Evolutionary conservation across 2,797 vertebrate genomes (phyloP), one percentile per base, ranked within the genome.

Genomic region (Leptatherina wallacei): DNA sequence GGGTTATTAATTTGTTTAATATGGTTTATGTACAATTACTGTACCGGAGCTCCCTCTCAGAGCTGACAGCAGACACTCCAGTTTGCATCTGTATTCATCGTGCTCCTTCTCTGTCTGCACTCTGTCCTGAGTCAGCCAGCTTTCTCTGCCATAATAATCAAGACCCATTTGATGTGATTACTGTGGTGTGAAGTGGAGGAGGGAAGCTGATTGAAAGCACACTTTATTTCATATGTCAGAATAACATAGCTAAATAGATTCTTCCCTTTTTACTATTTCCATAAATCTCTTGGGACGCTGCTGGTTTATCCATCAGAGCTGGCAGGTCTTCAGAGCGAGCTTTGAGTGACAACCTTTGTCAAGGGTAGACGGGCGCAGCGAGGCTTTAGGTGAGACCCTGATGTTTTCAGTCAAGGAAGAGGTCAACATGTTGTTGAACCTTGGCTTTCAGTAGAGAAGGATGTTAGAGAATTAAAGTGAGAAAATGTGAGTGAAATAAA

Each of bases 151-250:
- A 61, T 65, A 55, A 82, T 78, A 78, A 88, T 84, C 73, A 78
- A 71, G 68, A 55, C 65, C 74, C 59, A 71, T 88, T 82, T 82
- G 70, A 85, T 83, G 70, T 61, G 78, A 88, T 88, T 86, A 83
- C 70, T 70, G 76, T 60, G 66, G 71, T 35, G 72, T 83, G 76
- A 88, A 80, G 75, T 63, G 30, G 64, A 71, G 55, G 13, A 74
- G 64, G 32, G 22, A 32, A 78, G 70, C 74, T 8, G 14, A 84
- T 65, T 79, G 63, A 76, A 79, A 66, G 59, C 65, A 58, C 51
- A 65, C 78, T 82, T 85, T 69, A 79, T 80, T 80, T 80, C 33
- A 63, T 24, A 66, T 75, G 61, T 77, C 5, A 9, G 52, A 73
- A 80, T 83, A 80, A 76, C 69, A 79, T 55, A 38, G 75, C 61